Evolutionary conservation across 2,113 vertebrate species (phyloP), one percentile per base, ranked within the genome.

Genomic region (Panthera uncia): DNA sequence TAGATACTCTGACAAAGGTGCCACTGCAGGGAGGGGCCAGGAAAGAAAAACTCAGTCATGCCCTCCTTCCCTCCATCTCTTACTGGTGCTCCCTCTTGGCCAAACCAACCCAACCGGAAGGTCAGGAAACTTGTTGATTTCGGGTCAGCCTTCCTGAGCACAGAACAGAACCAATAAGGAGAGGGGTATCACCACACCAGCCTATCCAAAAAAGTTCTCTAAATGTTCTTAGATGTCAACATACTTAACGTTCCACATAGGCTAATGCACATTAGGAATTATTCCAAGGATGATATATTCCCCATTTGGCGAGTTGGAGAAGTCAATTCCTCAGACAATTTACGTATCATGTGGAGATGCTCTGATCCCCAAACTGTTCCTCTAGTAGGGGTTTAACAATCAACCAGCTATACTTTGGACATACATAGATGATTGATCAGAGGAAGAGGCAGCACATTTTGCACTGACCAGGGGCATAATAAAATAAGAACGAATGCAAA

Each of bases 401-500:
- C 31, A 25, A 5, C 31, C 3, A 7, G 33, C 21, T 41, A 61
- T 36, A 9, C 87, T 84, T 52, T 52, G 15, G 45, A 33, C 14
- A 3, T 6, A 31, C 63, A 27, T 12, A n/a, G 23, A 68, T 7
- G 18, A 33, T 14, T 61, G 16, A 25, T 23, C 33, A 31, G 27
- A 36, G 66, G 29, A 73, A 69, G 27, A 88, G 31, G 36, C 10
- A 57, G 45, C 29, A 41, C 2, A 4, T 29, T 80, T 74, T 88
- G 38, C 10, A 69, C 23, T 6, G 36, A 33, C 18, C 4, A 23
- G n/a, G n/a, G 92, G 21, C 16, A 7, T 33, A 85, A 63, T 57
- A 85, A 93, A 91, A 63, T 86, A 66, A 86, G 45, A 93, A 66
- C 81, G 84, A 74, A 82, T 45, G 25, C 45, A 92, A 91, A 68